These are phyloP conservation scores for Triplophysa dalaica DNA, from an alignment of 2,113 vertebrate genomes.

Conservation along the genomic window DNA sequence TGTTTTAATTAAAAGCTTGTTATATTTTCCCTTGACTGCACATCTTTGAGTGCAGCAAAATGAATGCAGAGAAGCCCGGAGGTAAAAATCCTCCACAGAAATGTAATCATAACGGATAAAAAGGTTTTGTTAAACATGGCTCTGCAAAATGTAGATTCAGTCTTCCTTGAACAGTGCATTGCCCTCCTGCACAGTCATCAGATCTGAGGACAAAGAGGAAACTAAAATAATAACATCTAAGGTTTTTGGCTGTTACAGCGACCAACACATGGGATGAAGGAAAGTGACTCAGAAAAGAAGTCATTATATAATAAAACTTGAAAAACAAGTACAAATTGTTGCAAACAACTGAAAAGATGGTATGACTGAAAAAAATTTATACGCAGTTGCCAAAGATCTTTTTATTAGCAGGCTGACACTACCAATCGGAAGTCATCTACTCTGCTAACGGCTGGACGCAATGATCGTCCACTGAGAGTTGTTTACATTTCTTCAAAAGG, in stretches of 20 bases:
- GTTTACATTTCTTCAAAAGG: constrained; percentile 99
- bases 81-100: constrained; percentile 59
- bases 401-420: constrained; percentile 74
- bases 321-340: neutral
- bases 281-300: too few relatives aligned
- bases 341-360: neutral
- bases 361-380: neutral
- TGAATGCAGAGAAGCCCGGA: constrained; percentile 60
- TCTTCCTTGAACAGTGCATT: constrained; percentile 41
- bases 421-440: constrained; percentile 66
- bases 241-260: too few relatives aligned
- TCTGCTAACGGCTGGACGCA: constrained; percentile 80
- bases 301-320: too few relatives aligned
- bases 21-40: constrained; percentile 68
- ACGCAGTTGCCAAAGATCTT: neutral
- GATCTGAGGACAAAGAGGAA: constrained; percentile 18
- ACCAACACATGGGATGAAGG: too few relatives aligned
- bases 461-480: constrained; percentile 97
- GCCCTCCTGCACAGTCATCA: constrained; percentile 2
- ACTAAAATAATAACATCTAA: neutral
- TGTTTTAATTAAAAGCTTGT: constrained; percentile 73
- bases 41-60: constrained; percentile 61
- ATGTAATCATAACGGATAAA: constrained; percentile 60
- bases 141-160: constrained; percentile 58
- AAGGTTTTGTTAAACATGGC: constrained; percentile 61